A percentile compares a stretch with the other conserved stretches of the same genome.
These are phyloP conservation scores for Cephus pygmeus DNA, from an alignment of 2,888 invertebrate species.

Conservation along the genomic window DNA sequence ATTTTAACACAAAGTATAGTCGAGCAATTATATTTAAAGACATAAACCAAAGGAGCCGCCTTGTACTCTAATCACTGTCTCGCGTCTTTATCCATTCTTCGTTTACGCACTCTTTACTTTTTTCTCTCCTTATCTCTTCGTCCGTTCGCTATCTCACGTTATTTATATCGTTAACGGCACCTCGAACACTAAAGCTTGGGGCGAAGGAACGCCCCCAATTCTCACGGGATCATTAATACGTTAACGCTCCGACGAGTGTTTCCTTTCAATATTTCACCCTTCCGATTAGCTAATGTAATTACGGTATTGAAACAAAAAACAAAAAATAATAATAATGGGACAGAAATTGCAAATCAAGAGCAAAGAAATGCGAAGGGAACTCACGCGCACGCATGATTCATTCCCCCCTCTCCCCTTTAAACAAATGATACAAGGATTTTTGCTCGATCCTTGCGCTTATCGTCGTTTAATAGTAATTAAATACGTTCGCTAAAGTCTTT, in stretches of 20 bases:
- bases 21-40: not conserved
- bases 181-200: not conserved
- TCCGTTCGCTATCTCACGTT: not conserved
- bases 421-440: not conserved
- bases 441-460: too few relatives aligned
- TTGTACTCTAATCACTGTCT: not conserved
- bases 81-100: not conserved
- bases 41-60: not conserved
- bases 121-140: not conserved
- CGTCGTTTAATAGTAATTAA: too few relatives aligned
- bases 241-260: not conserved
- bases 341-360: slow-evolving; percentile 4
- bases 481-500: too few relatives aligned
- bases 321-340: slow-evolving; percentile 1
- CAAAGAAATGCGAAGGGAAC: not conserved
- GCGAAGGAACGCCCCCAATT: not conserved
- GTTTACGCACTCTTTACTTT: not conserved
- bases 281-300: slow-evolving; percentile 44
- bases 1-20: not conserved
- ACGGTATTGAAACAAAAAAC: not conserved
- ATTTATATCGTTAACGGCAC: not conserved
- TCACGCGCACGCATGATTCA: not conserved
- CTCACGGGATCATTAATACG: slow-evolving; percentile 33
- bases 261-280: slow-evolving; percentile 39
- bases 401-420: not conserved